Conservation (phyloP, 2,888 invertebrate species). For the Zootermopsis nevadensis region DNA sequence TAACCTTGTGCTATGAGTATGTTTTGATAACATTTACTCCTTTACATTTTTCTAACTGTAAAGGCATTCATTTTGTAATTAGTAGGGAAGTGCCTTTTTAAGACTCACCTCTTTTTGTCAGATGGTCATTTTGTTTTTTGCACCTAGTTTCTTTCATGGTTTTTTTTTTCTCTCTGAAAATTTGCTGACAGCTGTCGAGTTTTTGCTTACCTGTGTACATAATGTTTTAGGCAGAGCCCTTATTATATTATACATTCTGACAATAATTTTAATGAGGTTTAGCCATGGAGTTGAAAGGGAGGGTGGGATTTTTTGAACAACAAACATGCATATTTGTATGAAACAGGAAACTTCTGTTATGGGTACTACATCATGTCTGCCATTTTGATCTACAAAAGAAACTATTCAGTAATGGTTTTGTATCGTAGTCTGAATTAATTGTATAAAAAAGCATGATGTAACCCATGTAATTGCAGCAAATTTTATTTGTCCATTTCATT, state of each 20-base stretch:
- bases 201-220: conserved; percentile 36
- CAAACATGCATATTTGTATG: background rate
- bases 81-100: conserved; percentile 51
- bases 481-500: background rate
- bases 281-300: conserved; percentile 28
- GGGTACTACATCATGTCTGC: background rate
- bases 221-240: conserved; percentile 31
- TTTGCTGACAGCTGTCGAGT: conserved; percentile 41
- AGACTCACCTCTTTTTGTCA: conserved; percentile 34
- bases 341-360: conserved; percentile 5
- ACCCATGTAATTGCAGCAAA: background rate
- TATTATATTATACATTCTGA: conserved; percentile 46
- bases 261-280: conserved; percentile 49
- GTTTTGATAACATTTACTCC: conserved; percentile 45
- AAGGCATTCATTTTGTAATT: conserved; percentile 48
- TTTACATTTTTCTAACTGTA: conserved; percentile 43
- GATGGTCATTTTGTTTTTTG: conserved; percentile 39
- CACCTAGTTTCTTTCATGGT: conserved; percentile 34
- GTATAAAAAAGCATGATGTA: background rate
- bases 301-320: conserved; percentile 22
- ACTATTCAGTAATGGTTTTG: background rate
- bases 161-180: conserved; percentile 42
- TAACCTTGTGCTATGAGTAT: conserved; percentile 29
- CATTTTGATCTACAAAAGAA: background rate
- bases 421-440: background rate